These are phyloP conservation scores for Muscidifurax raptorellus DNA, from an alignment of 1,140 invertebrate species.

Conservation along the genomic window DNA sequence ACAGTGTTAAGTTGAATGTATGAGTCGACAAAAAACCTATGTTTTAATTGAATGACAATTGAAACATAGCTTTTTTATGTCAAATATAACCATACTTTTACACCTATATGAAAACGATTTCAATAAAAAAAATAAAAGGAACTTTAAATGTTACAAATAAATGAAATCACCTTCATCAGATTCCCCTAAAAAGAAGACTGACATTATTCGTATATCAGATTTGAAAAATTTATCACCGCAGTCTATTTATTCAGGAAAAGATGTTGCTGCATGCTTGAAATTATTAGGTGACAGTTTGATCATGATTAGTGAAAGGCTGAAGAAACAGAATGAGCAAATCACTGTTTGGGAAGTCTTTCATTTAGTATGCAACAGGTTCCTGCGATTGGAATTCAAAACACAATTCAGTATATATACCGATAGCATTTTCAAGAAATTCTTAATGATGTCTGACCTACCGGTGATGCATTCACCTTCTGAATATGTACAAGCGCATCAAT, in stretches of 20 bases:
- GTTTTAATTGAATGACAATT: too few species aligned
- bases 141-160: constrained; percentile 29
- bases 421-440: too few species aligned
- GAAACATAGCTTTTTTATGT: too few species aligned
- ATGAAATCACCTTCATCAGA: constrained; percentile 18
- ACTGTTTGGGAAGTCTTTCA: constrained; percentile 94
- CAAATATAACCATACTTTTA: too few species aligned
- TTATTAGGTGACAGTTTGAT: constrained; percentile 94
- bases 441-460: too few species aligned
- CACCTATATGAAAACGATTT: background rate
- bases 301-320: constrained; percentile 93
- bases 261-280: constrained; percentile 93
- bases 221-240: constrained; percentile 12
- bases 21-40: too few species aligned
- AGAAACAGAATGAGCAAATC: constrained; percentile 96
- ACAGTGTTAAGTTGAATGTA: too few species aligned
- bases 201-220: background rate
- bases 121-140: constrained; percentile 5
- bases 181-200: constrained; percentile 40
- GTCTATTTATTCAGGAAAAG: constrained; percentile 60
- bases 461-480: too few species aligned
- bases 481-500: too few species aligned
- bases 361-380: too few species aligned
- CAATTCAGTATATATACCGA: too few species aligned
- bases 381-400: too few species aligned